Evolutionary conservation across 2,888 invertebrate genomes (phyloP), one percentile per base, ranked within the genome.

Genomic region (Noctua pronuba): DNA sequence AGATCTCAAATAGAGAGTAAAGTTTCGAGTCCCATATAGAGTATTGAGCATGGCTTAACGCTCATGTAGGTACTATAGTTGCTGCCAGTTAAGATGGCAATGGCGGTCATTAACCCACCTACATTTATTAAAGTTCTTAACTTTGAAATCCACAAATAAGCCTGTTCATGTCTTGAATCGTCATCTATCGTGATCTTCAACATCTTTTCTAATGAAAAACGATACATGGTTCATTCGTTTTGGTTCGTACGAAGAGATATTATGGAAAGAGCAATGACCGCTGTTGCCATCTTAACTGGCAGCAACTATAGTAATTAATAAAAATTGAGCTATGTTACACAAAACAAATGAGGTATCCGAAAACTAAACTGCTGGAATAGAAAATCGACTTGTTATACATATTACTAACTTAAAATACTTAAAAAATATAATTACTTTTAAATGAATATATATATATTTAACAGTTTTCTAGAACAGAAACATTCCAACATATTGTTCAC

Each of bases 401-500:
- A 28, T 71, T 24, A 38, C 24, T 71, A 41, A 65, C n/a, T 18
- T 38, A 38, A 7, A 38, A 1, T n/a, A 49, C 16, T 21, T 6
- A 21, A 18, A 28, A 49, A 52, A 55, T 49, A 24, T 24, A 52
- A 41, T 0, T 24, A 24, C 18, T 24, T 41, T 4, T 46, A 38
- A 24, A 52, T 24, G 4, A 41, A 28, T 28, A 41, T n/a, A n/a
- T n/a, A n/a, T n/a, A n/a, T n/a, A n/a, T 16, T n/a, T n/a, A 1
- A 41, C 1, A 73, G 2, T 55, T 73, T 73, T 55, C 10, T 31
- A 28, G n/a, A 41, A 65, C 38, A n/a, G 8, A 24, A 35, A 62
- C 38, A n/a, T 65, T 65, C 41, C 41, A 65, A 44, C 31, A n/a
- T 73, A 67, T 72, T 75, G 66, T 71, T 75, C 49, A 31, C 5